Evolutionary conservation across 2,888 invertebrate species (phyloP).

Genomic region (Ceraclea dissimilis): DNA sequence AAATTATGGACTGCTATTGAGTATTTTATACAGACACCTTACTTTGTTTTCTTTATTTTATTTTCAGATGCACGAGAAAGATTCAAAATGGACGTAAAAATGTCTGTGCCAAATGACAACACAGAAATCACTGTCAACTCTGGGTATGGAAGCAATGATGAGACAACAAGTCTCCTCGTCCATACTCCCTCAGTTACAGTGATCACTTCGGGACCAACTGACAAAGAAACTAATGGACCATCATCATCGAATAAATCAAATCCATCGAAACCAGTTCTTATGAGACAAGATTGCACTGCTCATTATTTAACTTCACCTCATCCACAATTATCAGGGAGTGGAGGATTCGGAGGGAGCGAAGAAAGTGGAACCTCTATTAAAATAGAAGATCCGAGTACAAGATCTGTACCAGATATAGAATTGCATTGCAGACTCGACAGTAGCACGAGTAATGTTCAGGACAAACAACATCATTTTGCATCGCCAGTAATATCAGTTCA

Average conservation of each 20-base stretch:
- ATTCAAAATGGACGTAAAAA: conserved; percentile 24
- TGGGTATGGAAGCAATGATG: conserved; percentile 70
- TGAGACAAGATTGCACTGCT: conserved; percentile 81
- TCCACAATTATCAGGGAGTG: conserved; percentile 58
- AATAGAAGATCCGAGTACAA: conserved; percentile 59
- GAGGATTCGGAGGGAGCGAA: conserved; percentile 62
- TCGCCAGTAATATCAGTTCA: conserved; percentile 50
- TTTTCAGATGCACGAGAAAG: too few species aligned
- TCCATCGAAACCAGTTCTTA: conserved; percentile 69
- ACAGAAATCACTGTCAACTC: conserved; percentile 54
- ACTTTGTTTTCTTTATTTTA: too few species aligned
- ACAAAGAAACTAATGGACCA: conserved; percentile 31
- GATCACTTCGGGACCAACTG: conserved; percentile 35
- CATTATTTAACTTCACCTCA: conserved; percentile 61
- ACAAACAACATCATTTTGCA: conserved; percentile 47
- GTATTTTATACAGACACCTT: too few species aligned
- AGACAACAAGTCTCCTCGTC: conserved; percentile 72
- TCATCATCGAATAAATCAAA: conserved; percentile 40
- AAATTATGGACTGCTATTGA: too few species aligned
- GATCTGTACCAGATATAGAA: conserved; percentile 77
- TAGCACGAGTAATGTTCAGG: conserved; percentile 30
- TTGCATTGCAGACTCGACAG: conserved; percentile 60
- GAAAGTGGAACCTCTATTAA: conserved; percentile 57
- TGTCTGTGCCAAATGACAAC: conserved; percentile 44
- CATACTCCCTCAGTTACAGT: conserved; percentile 51